Base-by-base conservation (phyloP, 1,140 invertebrate genomes). In the Ladona fulva region DNA sequence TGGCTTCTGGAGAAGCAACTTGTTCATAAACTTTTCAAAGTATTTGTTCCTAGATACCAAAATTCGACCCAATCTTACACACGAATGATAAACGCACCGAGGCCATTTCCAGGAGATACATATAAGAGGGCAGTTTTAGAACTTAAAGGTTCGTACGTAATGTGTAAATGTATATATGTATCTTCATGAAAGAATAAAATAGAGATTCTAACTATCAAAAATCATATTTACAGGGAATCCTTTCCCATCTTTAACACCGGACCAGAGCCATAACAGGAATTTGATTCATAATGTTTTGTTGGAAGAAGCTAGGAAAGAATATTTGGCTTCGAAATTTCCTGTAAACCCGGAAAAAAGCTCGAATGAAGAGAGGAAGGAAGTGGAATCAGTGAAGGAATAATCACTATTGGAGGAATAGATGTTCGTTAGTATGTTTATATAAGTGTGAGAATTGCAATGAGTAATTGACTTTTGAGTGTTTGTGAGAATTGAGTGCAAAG, bases 1-100 rank as follows among this genome's bases (percentile, higher is more conserved):
- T 98, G 95, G 94, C 84, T 98, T 59, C 81, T 91, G 76, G 95
- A 97, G 81, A 97, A 97, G 82, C 92, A 96, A 84, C 85, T 96
- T 16, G 87, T 97, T 7, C 95, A 97, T 81, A 97, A 97, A 87
- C 84, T 97, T 59, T 98, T 98, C 81, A 97, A 97, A 89, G 95
- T 97, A 22, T 84, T 97, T 22, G 94, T 91, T 24, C 95, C 95
- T 14, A 86, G 94, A 76, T 97, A 90, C 86, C 86, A 93, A 82
- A 89, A 93, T 81, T 92, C 88, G 80, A 88, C 87, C 44, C 83
- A 87, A 10, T 89, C 91, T 0, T 96, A 89, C 82, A 97, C 95
- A 25, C 89, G 88, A 82, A 85, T 96, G 80, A 89, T 90, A 77
- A 90, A 88, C 82, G 90, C 91, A 25, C 93, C 94, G 1, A 85